Evolutionary conservation across 1,140 invertebrate genomes (phyloP).

Genomic region (silkworm (Bombyx mori)): DNA sequence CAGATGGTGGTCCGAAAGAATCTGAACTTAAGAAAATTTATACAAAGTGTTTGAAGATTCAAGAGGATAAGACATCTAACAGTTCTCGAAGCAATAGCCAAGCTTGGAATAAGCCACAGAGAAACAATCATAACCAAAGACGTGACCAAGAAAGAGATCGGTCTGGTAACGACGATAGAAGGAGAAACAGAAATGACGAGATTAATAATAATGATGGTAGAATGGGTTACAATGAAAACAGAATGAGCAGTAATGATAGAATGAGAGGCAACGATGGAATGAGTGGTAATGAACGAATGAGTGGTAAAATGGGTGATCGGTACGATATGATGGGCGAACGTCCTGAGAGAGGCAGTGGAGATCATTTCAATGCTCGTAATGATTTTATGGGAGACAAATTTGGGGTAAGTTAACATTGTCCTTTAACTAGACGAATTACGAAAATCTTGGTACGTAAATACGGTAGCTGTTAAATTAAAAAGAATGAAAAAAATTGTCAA

Average conservation of each 20-base stretch:
- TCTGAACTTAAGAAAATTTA: conserved; percentile 54
- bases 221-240: conserved; percentile 11
- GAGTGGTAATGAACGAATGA: conserved; percentile 21
- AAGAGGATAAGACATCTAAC: conserved; percentile 31
- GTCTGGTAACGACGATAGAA: conserved; percentile 18
- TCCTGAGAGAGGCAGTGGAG: conserved; percentile 13
- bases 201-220: conserved; percentile 10
- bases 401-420: conserved; percentile 28
- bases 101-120: conserved; percentile 29
- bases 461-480: not conserved
- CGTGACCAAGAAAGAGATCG: conserved; percentile 25
- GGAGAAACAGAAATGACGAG: conserved; percentile 19
- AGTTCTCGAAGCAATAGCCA: conserved; percentile 24
- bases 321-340: conserved; percentile 18
- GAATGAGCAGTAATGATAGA: conserved; percentile 15
- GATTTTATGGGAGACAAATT: conserved; percentile 27
- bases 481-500: not conserved
- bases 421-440: no score
- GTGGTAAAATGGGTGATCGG: conserved; percentile 19
- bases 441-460: no score
- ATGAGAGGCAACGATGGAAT: conserved; percentile 18
- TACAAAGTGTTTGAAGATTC: conserved; percentile 40
- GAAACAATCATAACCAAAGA: conserved; percentile 20
- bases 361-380: conserved; percentile 28
- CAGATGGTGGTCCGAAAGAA: conserved; percentile 62